phyloP scores from a whole-genome alignment of 2,888 invertebrate genomes.

The Colletes collaris region DNA sequence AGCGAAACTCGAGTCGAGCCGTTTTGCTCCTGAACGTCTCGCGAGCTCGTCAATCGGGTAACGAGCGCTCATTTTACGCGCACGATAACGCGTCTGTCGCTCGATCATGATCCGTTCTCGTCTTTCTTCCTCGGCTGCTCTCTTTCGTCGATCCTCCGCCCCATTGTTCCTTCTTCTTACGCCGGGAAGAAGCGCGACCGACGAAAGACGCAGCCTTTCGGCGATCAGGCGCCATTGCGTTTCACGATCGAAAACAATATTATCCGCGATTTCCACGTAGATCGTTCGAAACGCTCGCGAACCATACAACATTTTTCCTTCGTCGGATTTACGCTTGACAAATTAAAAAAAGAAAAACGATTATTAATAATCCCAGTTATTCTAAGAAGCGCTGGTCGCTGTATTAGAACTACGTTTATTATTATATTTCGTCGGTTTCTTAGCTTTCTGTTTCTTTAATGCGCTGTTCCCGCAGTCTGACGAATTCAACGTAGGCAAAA shows the following conservation, averaged over 20 bases:
- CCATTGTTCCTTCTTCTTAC: slow-evolving; percentile 1
- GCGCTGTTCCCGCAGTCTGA: slow-evolving; percentile 37
- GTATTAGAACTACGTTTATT: slow-evolving; percentile 39
- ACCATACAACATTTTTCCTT: no score
- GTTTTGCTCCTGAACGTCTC: slow-evolving; percentile 55
- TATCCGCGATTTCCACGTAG: no score
- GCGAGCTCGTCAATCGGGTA: slow-evolving; percentile 55
- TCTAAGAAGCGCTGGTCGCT: background rate
- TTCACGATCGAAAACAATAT: no score
- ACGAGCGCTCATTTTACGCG: slow-evolving; percentile 59
- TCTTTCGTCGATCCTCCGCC: slow-evolving; percentile 15
- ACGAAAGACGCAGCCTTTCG: background rate
- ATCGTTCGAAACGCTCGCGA: no score
- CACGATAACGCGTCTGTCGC: slow-evolving; percentile 50
- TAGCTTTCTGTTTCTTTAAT: slow-evolving; percentile 30
- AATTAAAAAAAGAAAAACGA: no score
- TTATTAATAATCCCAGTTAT: no score
- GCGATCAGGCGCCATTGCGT: background rate
- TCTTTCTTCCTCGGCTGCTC: slow-evolving; percentile 30
- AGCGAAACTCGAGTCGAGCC: slow-evolving; percentile 58
- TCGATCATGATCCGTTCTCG: slow-evolving; percentile 51
- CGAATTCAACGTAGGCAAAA: slow-evolving; percentile 53
- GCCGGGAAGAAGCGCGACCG: background rate
- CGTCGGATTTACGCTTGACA: no score
- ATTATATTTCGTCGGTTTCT: slow-evolving; percentile 32